Base-by-base conservation (phyloP, 2,797 vertebrate species). In the Lithobates pipiens region DNA sequence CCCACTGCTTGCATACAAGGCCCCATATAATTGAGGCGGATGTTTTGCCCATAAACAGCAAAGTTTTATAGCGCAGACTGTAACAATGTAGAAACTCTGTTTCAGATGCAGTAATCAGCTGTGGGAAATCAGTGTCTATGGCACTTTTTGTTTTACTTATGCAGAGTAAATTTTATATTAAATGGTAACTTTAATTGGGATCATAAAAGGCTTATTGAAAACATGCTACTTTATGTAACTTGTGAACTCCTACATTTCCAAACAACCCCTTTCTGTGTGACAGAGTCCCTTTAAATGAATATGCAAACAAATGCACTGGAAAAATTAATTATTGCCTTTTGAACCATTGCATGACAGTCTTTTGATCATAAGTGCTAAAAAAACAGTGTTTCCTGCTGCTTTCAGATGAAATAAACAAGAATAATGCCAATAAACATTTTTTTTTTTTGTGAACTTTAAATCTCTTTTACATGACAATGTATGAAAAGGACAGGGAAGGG, bases 401-500 rank as follows among this genome's bases (percentile, higher is more conserved):
- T 50, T 57, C 18, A 25, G 10, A 36, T 23, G 42, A 21, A 80
- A 79, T 61, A 73, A 50, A 27, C 65, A 68, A 25, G 18, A 23
- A 36, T 61, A 73, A 16, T 27, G 44, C 11, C 18, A 71, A 71
- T 29, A 78, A 85, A 67, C 69, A 73, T 39, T 71, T 50, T 79
- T 82, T n/a, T 81, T 21, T 73, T 57, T 68, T 16, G 25, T 82
- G 32, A 75, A 75, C 71, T 75, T 74, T 36, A 74, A 85, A 69
- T 46, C 57, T 74, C 25, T 18, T 73, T 39, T 63, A 73, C 18
- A 73, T 73, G n/a, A 63, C 34, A 42, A n/a, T 42, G n/a, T 70
- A 63, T 84, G 15, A 77, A 84, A 77, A 80, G 61, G 23, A 5
- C 23, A 23, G 57, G n/a, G 1, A 79, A 88, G 85, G 89, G 84